Conservation (phyloP, 2,888 invertebrate species). For the Dolomedes plantarius region DNA sequence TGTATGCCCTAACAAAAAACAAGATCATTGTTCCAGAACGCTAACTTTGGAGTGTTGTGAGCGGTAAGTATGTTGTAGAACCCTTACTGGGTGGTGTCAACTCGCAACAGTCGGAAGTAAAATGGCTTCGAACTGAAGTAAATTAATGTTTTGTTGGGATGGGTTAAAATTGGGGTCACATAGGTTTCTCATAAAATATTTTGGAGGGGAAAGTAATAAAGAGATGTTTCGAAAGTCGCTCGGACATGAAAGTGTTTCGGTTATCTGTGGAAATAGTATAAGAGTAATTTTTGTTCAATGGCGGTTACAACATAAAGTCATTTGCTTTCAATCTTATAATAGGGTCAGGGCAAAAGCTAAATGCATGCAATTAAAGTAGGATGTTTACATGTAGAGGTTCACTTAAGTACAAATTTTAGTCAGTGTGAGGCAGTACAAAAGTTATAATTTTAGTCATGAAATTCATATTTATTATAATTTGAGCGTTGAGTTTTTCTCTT, state of each 20-base stretch:
- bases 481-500: too few relatives aligned
- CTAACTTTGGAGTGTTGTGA: neutral
- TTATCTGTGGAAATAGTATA: neutral
- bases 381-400: too few relatives aligned
- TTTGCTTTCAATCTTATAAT: neutral
- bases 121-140: neutral
- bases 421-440: too few relatives aligned
- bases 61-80: slow-evolving; percentile 8
- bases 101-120: neutral
- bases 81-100: slow-evolving; percentile 2
- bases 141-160: slow-evolving; percentile 19
- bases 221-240: neutral
- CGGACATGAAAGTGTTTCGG: neutral
- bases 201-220: neutral
- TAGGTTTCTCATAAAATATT: neutral
- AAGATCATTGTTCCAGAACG: slow-evolving; percentile 16
- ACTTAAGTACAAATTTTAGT: too few relatives aligned
- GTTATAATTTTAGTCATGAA: too few relatives aligned
- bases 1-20: neutral
- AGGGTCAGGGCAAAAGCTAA: neutral
- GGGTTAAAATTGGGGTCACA: slow-evolving; percentile 6
- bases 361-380: neutral
- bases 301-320: neutral
- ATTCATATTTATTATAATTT: too few relatives aligned
- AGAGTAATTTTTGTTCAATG: neutral